Percentiles rank a stretch among this genome's conserved stretches.
These are phyloP conservation scores for Drosophila dives DNA, from an alignment of 2,888 invertebrate species.

Conservation along the genomic window DNA sequence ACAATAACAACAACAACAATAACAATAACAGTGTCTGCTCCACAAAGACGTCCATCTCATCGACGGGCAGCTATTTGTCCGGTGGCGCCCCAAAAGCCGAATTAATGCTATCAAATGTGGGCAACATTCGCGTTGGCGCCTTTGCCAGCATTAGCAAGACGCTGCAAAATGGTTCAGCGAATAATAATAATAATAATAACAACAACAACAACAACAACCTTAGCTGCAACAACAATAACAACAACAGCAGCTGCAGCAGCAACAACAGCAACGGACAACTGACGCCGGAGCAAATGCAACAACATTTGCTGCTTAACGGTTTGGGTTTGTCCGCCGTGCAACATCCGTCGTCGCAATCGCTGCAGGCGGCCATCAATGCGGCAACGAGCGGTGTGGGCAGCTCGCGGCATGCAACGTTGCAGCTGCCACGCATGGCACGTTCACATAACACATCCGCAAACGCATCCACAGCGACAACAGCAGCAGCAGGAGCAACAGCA, in stretches of 20 bases:
- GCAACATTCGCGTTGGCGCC: slow-evolving; percentile 81
- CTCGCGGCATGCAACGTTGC: slow-evolving; percentile 48
- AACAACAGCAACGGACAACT: slow-evolving; percentile 36
- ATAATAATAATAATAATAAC: slow-evolving; percentile 43
- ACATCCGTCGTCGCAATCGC: slow-evolving; percentile 55
- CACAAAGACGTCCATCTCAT: slow-evolving; percentile 64
- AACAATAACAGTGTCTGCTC: slow-evolving; percentile 49
- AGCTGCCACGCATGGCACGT: slow-evolving; percentile 70
- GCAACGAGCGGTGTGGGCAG: slow-evolving; percentile 47
- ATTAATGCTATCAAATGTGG: slow-evolving; percentile 75
- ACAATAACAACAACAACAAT: slow-evolving; percentile 33
- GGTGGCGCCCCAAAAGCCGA: slow-evolving; percentile 62
- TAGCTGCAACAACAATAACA: slow-evolving; percentile 23
- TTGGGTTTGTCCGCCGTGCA: slow-evolving; percentile 79
- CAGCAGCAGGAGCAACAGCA: slow-evolving; percentile 22
- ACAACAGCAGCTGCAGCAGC: slow-evolving; percentile 37
- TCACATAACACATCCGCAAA: slow-evolving; percentile 39
- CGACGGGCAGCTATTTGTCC: slow-evolving; percentile 66
- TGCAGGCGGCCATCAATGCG: slow-evolving; percentile 52
- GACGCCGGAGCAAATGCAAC: slow-evolving; percentile 76
- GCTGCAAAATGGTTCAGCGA: slow-evolving; percentile 63
- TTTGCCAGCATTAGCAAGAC: slow-evolving; percentile 79
- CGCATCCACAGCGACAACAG: slow-evolving; percentile 22
- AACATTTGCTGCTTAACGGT: slow-evolving; percentile 76
- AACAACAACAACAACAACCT: slow-evolving; percentile 31